These are phyloP conservation scores for Pelecanoides urinatrix DNA, from an alignment of 2,113 vertebrate species.

Conservation along the genomic window DNA sequence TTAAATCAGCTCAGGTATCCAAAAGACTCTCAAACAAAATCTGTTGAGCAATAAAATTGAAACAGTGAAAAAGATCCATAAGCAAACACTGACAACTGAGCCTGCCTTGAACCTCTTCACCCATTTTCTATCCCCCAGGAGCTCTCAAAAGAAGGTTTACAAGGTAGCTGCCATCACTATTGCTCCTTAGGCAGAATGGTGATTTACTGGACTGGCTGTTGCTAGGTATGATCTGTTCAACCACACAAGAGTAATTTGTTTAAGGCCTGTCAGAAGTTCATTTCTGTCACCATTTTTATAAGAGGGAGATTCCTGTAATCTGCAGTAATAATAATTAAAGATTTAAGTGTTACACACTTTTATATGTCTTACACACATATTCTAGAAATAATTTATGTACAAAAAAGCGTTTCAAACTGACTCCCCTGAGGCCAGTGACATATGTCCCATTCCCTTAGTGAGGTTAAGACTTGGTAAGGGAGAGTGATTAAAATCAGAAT, in stretches of 20 bases:
- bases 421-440: neutral
- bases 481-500: neutral
- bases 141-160: neutral
- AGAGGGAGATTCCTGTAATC: neutral
- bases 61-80: neutral
- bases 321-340: neutral
- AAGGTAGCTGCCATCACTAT: neutral
- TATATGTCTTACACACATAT: neutral
- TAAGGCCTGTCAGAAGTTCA: neutral
- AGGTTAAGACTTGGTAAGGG: neutral
- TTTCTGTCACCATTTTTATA: neutral
- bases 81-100: neutral
- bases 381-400: slow-evolving; percentile 9
- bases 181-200: neutral
- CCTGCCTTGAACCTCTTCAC: neutral
- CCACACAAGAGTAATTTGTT: neutral
- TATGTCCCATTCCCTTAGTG: neutral
- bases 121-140: neutral
- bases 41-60: neutral
- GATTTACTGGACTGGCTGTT: neutral
- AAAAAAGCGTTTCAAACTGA: neutral
- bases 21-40: neutral
- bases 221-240: neutral
- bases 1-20: neutral
- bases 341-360: neutral